phyloP scores from a whole-genome alignment of 2,113 vertebrate genomes.

The Stigmatopora argus region DNA sequence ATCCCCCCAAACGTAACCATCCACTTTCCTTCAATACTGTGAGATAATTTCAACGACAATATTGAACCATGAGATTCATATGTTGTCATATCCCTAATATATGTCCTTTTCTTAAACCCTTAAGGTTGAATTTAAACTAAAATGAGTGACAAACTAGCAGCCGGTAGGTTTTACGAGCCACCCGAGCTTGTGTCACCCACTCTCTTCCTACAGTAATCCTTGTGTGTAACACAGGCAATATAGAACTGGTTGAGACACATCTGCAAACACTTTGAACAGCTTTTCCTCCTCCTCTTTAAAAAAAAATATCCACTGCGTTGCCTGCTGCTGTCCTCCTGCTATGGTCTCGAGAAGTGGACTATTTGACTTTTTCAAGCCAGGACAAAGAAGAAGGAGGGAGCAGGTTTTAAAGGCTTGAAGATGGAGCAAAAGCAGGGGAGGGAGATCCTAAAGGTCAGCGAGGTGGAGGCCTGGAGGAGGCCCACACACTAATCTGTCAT shows the following conservation, averaged over 20 bases:
- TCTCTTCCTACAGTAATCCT: conserved; percentile 15
- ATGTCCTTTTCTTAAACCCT: background rate
- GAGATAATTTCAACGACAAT: no score
- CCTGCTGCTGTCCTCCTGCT: conserved; percentile 3
- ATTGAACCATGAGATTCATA: no score
- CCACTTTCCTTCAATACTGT: no score
- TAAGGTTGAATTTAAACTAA: background rate
- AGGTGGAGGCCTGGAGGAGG: conserved; percentile 77
- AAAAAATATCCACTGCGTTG: conserved; percentile 27
- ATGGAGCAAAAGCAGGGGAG: conserved; percentile 29
- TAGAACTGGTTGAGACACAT: conserved; percentile 79
- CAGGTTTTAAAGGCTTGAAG: conserved; percentile 9
- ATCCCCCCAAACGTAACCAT: no score
- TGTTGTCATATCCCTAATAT: no score
- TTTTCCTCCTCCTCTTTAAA: conserved; percentile 37
- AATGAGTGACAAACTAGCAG: background rate
- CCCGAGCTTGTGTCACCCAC: background rate
- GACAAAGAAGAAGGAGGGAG: conserved; percentile 43
- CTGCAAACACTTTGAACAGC: conserved; percentile 75
- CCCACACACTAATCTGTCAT: conserved; percentile 83
- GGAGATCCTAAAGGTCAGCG: conserved; percentile 73
- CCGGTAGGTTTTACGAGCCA: background rate
- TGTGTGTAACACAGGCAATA: conserved; percentile 64
- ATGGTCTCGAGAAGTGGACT: background rate
- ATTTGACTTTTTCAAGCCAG: conserved; percentile 13